phyloP scores from a whole-genome alignment of 2,888 invertebrate species.

The Drosophila sordidula region DNA sequence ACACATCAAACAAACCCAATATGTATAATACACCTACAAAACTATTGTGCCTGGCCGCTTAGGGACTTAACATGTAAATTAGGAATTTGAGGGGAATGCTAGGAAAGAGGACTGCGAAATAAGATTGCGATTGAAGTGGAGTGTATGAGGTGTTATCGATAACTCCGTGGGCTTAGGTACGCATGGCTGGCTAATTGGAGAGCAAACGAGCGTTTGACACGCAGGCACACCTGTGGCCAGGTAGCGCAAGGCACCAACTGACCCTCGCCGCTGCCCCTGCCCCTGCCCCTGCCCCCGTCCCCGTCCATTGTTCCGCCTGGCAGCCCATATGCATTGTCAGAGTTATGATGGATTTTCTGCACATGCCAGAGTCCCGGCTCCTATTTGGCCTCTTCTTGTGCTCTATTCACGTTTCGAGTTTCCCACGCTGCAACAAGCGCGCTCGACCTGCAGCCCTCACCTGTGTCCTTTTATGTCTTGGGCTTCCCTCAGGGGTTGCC shows the following conservation, averaged over 20 bases:
- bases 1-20: too few species aligned
- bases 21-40: too few species aligned
- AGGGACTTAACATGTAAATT: conserved; percentile 2
- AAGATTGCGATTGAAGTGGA: not conserved
- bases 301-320: conserved; percentile 32
- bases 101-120: not conserved
- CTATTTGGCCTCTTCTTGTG: conserved; percentile 8
- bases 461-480: conserved; percentile 36
- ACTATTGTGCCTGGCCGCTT: too few species aligned
- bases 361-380: conserved; percentile 25
- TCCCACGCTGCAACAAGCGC: conserved; percentile 58
- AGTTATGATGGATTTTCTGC: conserved; percentile 53
- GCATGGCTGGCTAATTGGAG: conserved; percentile 37
- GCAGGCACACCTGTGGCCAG: conserved; percentile 39
- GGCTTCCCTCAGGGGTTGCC: conserved; percentile 1
- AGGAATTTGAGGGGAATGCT: not conserved
- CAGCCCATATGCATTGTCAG: conserved; percentile 34
- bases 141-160: not conserved
- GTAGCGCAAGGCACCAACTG: conserved; percentile 21
- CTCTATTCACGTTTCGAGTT: conserved; percentile 18
- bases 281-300: conserved; percentile 16
- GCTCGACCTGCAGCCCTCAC: conserved; percentile 63
- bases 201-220: conserved; percentile 22
- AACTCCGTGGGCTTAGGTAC: conserved; percentile 14
- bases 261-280: conserved; percentile 8